Percentiles rank a stretch among this genome's conserved stretches.
phyloP scores from a whole-genome alignment of 2,797 vertebrate genomes.

The Meriones psammophilus region DNA sequence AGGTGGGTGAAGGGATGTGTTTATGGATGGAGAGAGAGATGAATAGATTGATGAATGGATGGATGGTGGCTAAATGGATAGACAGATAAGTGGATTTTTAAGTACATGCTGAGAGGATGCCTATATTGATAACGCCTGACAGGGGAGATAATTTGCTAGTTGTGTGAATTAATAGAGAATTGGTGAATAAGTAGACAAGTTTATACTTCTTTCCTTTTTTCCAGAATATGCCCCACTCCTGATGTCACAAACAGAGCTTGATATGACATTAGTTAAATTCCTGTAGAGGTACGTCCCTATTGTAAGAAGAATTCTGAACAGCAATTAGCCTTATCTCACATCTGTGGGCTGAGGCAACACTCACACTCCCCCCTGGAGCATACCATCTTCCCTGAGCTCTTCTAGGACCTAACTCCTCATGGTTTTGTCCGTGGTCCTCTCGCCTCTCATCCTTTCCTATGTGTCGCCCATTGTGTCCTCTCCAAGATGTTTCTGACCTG shows the following conservation, averaged over 20 bases:
- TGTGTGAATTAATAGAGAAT: neutral
- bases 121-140: neutral
- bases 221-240: neutral
- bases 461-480: neutral
- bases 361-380: neutral
- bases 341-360: neutral
- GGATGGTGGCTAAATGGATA: too few species aligned
- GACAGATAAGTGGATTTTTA: neutral
- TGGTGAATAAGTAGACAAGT: neutral
- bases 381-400: neutral
- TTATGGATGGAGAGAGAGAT: neutral
- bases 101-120: neutral
- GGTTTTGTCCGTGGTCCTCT: neutral
- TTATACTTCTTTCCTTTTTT: conserved; percentile 4
- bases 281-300: neutral
- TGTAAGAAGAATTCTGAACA: conserved; percentile 22
- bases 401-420: neutral
- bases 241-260: neutral
- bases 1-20: neutral
- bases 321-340: neutral
- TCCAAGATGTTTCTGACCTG: neutral
- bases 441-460: neutral
- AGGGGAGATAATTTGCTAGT: neutral
- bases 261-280: neutral
- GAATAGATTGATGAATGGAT: neutral